A percentile compares a stretch with the other conserved stretches of the same genome.
These are phyloP conservation scores for Centropus bengalensis DNA, from an alignment of 2,113 vertebrate genomes.

Conservation along the genomic window DNA sequence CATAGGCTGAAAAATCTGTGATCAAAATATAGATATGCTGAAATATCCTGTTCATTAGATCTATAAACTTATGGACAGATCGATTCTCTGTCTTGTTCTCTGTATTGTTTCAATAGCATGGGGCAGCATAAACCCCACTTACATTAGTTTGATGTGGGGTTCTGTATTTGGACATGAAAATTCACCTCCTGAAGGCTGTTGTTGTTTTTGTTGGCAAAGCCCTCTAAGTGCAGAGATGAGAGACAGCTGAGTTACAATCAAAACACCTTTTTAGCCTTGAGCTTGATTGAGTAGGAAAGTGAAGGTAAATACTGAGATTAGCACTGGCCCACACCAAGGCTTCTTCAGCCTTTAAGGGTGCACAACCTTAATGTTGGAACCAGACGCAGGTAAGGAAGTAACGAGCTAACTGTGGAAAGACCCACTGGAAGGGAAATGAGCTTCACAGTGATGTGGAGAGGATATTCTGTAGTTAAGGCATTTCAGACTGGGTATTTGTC, in stretches of 20 bases:
- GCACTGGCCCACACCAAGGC: background rate
- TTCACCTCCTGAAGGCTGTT: background rate
- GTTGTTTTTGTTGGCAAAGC: background rate
- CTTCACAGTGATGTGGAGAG: background rate
- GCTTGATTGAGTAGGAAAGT: background rate
- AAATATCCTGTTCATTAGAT: background rate
- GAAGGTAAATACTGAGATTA: background rate
- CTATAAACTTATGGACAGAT: background rate
- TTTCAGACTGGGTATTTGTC: too few species aligned
- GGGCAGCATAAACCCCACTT: background rate
- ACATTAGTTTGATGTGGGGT: background rate
- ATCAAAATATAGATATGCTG: background rate
- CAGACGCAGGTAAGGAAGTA: background rate
- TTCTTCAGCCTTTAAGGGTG: background rate
- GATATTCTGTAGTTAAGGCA: too few species aligned
- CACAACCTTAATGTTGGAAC: background rate
- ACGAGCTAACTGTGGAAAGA: background rate
- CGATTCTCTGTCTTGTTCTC: background rate
- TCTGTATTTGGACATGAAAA: background rate
- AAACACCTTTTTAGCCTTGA: background rate
- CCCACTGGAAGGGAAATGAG: background rate
- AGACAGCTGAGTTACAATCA: background rate
- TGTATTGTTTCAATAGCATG: background rate
- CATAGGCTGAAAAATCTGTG: background rate
- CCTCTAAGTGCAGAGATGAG: background rate